Percentiles rank a stretch among this genome's conserved stretches.
Conservation (phyloP, 2,888 invertebrate species). For the Euproctis similis region DNA sequence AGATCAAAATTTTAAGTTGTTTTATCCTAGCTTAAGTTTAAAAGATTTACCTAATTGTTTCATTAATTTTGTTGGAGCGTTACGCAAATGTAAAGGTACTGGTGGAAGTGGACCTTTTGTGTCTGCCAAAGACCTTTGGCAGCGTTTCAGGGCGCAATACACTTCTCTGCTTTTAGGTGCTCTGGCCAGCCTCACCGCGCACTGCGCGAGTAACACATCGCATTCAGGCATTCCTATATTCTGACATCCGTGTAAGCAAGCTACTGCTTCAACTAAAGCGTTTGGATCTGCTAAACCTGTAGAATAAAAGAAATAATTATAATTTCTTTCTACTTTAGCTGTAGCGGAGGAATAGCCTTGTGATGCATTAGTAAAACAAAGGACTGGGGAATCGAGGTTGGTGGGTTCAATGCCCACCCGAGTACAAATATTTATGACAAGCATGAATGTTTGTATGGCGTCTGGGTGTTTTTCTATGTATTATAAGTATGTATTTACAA, state of each 20-base stretch:
- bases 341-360: too few relatives aligned
- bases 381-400: too few relatives aligned
- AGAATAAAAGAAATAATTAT: too few relatives aligned
- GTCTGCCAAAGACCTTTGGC: slow-evolving; percentile 75
- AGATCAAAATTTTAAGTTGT: too few relatives aligned
- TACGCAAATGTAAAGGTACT: slow-evolving; percentile 86
- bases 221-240: slow-evolving; percentile 88
- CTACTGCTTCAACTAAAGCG: slow-evolving; percentile 80
- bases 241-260: slow-evolving; percentile 86
- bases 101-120: slow-evolving; percentile 82
- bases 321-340: too few relatives aligned
- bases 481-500: too few relatives aligned
- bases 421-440: too few relatives aligned
- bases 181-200: slow-evolving; percentile 84
- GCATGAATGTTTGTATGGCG: background rate
- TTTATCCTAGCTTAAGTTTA: too few relatives aligned
- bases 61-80: slow-evolving; percentile 88
- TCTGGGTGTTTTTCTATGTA: too few relatives aligned
- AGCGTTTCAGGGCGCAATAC: slow-evolving; percentile 75
- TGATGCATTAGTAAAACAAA: too few relatives aligned
- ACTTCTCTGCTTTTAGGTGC: slow-evolving; percentile 84
- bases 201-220: slow-evolving; percentile 85
- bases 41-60: slow-evolving; percentile 77
- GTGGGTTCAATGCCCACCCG: too few relatives aligned
- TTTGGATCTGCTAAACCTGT: slow-evolving; percentile 80